Evolutionary conservation across 2,888 invertebrate genomes (phyloP), one percentile per base, ranked within the genome.

Genomic region (Tortricodes alternella): DNA sequence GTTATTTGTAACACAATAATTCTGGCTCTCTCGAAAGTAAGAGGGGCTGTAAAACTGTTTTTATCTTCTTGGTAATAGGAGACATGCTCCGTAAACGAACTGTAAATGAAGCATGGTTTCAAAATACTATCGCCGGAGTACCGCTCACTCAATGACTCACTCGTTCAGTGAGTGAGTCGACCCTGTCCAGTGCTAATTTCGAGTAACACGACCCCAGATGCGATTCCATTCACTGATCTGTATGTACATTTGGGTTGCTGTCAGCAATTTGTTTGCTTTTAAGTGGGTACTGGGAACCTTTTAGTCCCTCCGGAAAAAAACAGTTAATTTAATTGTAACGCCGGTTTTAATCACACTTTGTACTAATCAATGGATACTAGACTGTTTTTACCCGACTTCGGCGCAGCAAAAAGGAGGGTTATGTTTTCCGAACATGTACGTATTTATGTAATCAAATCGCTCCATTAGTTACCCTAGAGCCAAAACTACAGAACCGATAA

Each of bases 131-230:
- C 51, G 41, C 29, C 39, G 5, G 32, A 37, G 46, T 43, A 24
- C 35, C 46, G 57, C 48, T 53, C 49, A 46, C 60, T 63, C 62
- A 60, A 55, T 58, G 60, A 60, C 63, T 62, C 63, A 61, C 57
- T 65, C 65, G 62, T 43, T 65, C 60, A 62, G 55, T 53, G 61
- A 61, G 57, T 67, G 70, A 67, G 62, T 66, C 65, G 61, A 65
- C 58, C 53, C 29, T 16, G 35, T 19, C 27, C 35, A 11, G 35
- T 18, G 19, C 48, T 49, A 58, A 52, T 58, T 58, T 41, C 32
- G 27, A 46, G 39, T 38, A 46, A 53, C 46, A 34, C 29, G 46
- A 19, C 1, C 21, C 48, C 27, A 48, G 53, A 24, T 43, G 55
- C 18, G 11, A 55, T 34, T 48, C 24, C 48, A 48, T 55, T 55